A percentile compares a stretch with the other conserved stretches of the same genome.
phyloP scores from a whole-genome alignment of 2,797 vertebrate genomes.

The Amazonetta brasiliensis region DNA sequence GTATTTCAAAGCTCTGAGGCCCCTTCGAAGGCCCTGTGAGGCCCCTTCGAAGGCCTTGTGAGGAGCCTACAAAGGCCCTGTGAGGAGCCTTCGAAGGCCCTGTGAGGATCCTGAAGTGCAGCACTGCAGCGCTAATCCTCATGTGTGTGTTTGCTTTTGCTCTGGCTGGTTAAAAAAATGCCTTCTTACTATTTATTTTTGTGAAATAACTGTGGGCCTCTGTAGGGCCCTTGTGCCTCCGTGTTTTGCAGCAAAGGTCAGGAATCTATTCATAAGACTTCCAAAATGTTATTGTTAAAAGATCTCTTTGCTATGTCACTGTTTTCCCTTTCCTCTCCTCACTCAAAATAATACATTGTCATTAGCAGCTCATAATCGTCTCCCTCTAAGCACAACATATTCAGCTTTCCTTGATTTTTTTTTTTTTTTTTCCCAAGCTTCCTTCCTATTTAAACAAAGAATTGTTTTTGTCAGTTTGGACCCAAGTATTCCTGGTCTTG shows the following conservation, averaged over 20 bases:
- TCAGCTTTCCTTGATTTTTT: constrained; percentile 64
- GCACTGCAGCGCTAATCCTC: background rate
- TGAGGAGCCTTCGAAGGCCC: too few species aligned
- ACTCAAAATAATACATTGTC: constrained; percentile 72
- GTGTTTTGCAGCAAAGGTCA: constrained; percentile 65
- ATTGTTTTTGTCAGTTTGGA: constrained; percentile 15
- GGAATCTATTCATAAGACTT: constrained; percentile 52
- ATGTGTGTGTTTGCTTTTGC: background rate
- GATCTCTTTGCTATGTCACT: constrained; percentile 73
- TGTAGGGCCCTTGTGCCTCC: constrained; percentile 45
- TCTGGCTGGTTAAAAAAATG: constrained; percentile 35
- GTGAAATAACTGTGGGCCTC: constrained; percentile 12
- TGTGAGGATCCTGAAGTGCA: background rate
- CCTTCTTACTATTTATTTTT: constrained; percentile 33
- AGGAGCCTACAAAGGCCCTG: too few species aligned
- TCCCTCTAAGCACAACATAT: background rate
- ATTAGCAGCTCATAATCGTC: constrained; percentile 33
- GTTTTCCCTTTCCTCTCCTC: constrained; percentile 73
- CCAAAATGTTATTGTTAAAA: constrained; percentile 72
- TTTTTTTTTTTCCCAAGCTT: constrained; percentile 28
- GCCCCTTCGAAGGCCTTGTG: too few species aligned
- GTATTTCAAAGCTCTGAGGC: background rate
- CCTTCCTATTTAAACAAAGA: constrained; percentile 74
- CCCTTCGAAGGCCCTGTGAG: too few species aligned
- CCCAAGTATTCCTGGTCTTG: constrained; percentile 24